These are phyloP conservation scores for Hippoglossus hippoglossus DNA, from an alignment of 2,797 vertebrate species.

Conservation along the genomic window DNA sequence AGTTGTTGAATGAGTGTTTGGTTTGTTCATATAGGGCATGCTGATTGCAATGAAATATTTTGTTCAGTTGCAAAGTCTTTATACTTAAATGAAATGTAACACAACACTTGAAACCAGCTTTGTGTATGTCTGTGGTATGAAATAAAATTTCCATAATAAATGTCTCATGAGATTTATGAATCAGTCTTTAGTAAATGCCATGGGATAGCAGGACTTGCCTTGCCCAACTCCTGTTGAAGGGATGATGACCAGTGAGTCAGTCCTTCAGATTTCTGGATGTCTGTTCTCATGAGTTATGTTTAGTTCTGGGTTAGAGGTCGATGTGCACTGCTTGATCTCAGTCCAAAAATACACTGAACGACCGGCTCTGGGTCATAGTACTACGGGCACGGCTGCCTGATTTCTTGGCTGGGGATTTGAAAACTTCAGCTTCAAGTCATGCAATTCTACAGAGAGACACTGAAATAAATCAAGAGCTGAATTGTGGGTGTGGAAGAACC, in stretches of 20 bases:
- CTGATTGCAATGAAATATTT: constrained; percentile 40
- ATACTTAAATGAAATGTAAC: constrained; percentile 45
- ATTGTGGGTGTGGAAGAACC: constrained; percentile 57
- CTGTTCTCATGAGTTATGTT: constrained; percentile 52
- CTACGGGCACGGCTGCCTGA: constrained; percentile 47
- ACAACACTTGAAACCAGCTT: constrained; percentile 45
- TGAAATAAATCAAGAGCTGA: constrained; percentile 46
- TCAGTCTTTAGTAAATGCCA: constrained; percentile 15
- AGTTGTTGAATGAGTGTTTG: constrained; percentile 31
- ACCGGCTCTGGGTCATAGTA: constrained; percentile 44
- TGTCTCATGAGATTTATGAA: constrained; percentile 28
- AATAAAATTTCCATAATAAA: constrained; percentile 59
- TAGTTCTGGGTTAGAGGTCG: constrained; percentile 59
- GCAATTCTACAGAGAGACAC: constrained; percentile 43
- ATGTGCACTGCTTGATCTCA: constrained; percentile 40
- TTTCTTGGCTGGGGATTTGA: constrained; percentile 63
- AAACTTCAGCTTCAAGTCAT: constrained; percentile 47
- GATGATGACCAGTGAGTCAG: constrained; percentile 59
- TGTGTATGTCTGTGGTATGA: constrained; percentile 55
- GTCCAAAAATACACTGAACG: constrained; percentile 51
- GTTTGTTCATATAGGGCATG: constrained; percentile 33
- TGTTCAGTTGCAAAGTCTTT: constrained; percentile 43
- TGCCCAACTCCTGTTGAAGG: constrained; percentile 30
- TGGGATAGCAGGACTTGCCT: constrained; percentile 13
- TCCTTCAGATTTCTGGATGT: constrained; percentile 51